phyloP scores from a whole-genome alignment of 2,888 invertebrate species.

The Lithophane semibrunnea region DNA sequence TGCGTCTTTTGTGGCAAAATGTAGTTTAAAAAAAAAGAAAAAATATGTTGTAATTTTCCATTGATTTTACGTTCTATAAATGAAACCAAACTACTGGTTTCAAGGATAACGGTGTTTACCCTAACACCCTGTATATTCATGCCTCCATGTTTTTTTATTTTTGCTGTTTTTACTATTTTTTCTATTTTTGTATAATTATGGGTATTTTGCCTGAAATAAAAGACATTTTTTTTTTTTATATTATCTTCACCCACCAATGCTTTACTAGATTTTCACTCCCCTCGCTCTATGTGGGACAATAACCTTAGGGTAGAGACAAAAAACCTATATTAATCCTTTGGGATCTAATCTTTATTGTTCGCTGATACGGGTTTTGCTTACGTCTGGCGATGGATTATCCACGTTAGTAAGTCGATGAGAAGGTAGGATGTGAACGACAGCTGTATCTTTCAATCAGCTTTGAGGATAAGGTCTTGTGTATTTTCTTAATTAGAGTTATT shows the following conservation, averaged over 20 bases:
- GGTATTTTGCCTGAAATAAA: too few species aligned
- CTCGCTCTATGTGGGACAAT: neutral
- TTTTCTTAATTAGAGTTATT: conserved; percentile 4
- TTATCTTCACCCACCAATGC: neutral
- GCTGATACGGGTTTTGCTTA: conserved; percentile 3
- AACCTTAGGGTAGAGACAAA: conserved; percentile 15
- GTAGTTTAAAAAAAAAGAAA: too few species aligned
- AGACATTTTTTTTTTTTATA: neutral
- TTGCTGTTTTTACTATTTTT: too few species aligned
- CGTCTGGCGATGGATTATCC: conserved; percentile 34
- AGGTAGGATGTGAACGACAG: conserved; percentile 11
- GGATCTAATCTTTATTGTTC: conserved; percentile 31
- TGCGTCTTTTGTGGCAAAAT: too few species aligned
- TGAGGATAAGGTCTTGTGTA: neutral
- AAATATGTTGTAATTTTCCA: too few species aligned
- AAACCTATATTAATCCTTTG: conserved; percentile 17
- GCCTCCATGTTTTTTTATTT: too few species aligned
- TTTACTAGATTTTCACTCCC: neutral
- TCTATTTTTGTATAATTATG: too few species aligned
- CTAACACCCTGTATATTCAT: too few species aligned
- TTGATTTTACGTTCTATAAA: too few species aligned
- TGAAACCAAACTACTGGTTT: too few species aligned
- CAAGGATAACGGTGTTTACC: too few species aligned
- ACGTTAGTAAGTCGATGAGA: conserved; percentile 26
- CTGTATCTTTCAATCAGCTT: conserved; percentile 32